These are phyloP conservation scores for Epinotia ramella DNA, from an alignment of 2,888 invertebrate genomes.

Conservation along the genomic window DNA sequence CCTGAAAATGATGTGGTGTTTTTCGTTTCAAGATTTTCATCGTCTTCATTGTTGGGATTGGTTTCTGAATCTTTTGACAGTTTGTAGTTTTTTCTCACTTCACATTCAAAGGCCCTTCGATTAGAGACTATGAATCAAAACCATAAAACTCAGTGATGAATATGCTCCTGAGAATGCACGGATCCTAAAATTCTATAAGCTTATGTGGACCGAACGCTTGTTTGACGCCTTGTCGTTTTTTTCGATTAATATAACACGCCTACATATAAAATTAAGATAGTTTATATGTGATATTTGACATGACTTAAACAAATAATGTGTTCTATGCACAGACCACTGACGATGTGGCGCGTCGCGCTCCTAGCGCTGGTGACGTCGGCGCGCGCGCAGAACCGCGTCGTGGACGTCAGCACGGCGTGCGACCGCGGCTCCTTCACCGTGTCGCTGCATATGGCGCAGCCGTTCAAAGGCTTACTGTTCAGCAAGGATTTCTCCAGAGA, in stretches of 20 bases:
- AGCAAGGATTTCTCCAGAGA: constrained; percentile 91
- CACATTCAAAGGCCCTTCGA: not conserved
- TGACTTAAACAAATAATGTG: not conserved
- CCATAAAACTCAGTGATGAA: not conserved
- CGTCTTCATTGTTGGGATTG: not conserved
- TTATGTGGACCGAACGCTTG: no score
- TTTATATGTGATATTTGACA: not conserved
- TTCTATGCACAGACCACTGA: constrained; percentile 13
- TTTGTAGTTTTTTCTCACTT: not conserved
- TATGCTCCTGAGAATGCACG: no score
- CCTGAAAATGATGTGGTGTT: not conserved
- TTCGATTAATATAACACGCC: no score
- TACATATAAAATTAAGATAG: no score
- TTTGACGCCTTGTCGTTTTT: no score
- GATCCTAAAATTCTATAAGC: no score
- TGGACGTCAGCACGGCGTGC: constrained; percentile 86
- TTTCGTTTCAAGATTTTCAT: not conserved
- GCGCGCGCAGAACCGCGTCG: constrained; percentile 82
- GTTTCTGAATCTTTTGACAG: not conserved
- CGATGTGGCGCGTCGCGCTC: constrained; percentile 73
- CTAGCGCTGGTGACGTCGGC: constrained; percentile 60
- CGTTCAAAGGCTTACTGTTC: constrained; percentile 90
- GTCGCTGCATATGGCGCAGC: constrained; percentile 85
- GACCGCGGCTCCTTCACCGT: constrained; percentile 87
- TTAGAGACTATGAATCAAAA: not conserved